Conservation (phyloP, 2,797 vertebrate species). For the Holocentrus rufus region DNA sequence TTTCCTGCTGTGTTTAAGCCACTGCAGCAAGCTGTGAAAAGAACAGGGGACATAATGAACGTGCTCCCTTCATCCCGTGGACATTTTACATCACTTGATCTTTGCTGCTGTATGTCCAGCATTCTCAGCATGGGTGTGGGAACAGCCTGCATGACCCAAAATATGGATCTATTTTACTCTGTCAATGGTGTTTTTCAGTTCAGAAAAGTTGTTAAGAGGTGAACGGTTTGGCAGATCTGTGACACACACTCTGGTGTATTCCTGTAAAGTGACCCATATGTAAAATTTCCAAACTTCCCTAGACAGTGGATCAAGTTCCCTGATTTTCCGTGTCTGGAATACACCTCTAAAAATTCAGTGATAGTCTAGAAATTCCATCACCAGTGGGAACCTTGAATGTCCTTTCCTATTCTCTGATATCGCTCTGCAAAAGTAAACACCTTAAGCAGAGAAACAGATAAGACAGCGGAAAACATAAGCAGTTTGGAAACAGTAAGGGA, state of each 20-base stretch:
- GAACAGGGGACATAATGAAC: background rate
- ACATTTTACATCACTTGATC: background rate
- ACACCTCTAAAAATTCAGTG: too few species aligned
- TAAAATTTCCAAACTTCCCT: background rate
- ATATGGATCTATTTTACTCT: background rate
- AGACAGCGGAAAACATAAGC: background rate
- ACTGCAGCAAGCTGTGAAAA: constrained; percentile 93
- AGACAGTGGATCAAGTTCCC: background rate
- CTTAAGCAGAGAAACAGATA: too few species aligned
- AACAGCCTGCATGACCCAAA: background rate
- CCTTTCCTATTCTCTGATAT: too few species aligned
- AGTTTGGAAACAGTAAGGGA: background rate
- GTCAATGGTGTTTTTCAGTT: background rate
- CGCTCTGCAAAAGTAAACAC: too few species aligned
- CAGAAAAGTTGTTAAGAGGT: too few species aligned
- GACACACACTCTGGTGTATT: background rate
- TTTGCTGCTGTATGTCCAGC: background rate
- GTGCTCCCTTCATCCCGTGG: background rate
- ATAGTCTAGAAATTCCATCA: too few species aligned
- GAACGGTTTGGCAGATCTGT: too few species aligned
- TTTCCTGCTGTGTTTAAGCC: constrained; percentile 99
- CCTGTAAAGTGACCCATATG: background rate
- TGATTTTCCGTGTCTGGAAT: background rate
- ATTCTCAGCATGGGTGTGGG: too few species aligned
- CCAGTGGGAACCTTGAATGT: too few species aligned